Base-by-base conservation (phyloP, 2,113 vertebrate genomes). In the Hemiprocne comata region DNA sequence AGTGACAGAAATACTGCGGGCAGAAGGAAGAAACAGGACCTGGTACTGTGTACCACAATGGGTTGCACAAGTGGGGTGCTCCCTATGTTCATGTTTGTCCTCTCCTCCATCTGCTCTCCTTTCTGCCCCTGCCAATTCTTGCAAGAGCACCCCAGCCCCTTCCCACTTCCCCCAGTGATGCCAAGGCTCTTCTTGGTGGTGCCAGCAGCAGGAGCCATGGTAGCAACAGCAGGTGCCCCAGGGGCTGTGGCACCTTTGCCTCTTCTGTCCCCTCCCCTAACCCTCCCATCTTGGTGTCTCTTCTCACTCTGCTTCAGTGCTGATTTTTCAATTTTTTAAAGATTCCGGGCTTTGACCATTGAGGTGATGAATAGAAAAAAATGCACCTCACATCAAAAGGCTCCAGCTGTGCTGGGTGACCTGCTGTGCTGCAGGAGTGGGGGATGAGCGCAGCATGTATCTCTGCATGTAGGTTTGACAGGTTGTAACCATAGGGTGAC, bases 41-140 rank as follows among this genome's bases (percentile, higher is more conserved):
- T 53, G 31, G 34, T 57, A 83, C 50, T 64, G 1, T 28, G 23
- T 61, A 76, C 36, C 29, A 24, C 0, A 1, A 29, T 54, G 64
- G 73, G 20, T 57, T 71, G 44, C 87, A 80, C 84, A 83, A 80
- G 57, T 38, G 58, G 44, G 77, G 44, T 33, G 69, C 24, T 91
- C 48, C 44, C 17, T 34, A 60, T 38, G 92, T 25, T 84, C 44
- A 9, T 28, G 6, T 65, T 77, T 65, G 26, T 80, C 62, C 58
- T 85, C 50, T 79, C 19, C 34, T 80, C 90, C 84, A 69, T 79
- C 73, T 89, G 60, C 60, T 94, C 54, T 67, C 48, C n/a, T 69
- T 88, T 67, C 62, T 90, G 38, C 46, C 19, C 34, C 60, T 77
- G 86, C 60, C 78, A 90, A 20, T 26, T 38, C 46, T 38, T 77